Conservation (phyloP, 2,888 invertebrate species). For the Dryadula phaetusa region DNA sequence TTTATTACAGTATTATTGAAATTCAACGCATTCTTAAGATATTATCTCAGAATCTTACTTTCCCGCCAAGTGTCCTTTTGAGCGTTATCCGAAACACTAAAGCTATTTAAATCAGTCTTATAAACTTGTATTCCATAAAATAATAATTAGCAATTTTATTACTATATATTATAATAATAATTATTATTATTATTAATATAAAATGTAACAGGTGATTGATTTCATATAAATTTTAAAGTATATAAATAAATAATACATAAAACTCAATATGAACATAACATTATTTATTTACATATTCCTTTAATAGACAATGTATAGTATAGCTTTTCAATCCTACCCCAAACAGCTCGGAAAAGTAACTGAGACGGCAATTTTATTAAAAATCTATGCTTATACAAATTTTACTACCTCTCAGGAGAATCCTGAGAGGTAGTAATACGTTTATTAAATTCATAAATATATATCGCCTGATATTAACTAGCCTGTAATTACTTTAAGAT, state of each 20-base stretch:
- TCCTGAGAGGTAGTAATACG: conserved; percentile 34
- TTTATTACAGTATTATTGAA: background rate
- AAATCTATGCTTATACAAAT: conserved; percentile 21
- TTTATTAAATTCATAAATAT: conserved; percentile 36
- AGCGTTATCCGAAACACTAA: background rate
- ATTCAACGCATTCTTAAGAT: background rate
- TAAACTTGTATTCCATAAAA: background rate
- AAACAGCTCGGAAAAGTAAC: background rate
- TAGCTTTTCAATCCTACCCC: conserved; percentile 2
- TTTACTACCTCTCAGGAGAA: conserved; percentile 26
- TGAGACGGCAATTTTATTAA: conserved; percentile 13
- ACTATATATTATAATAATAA: background rate
- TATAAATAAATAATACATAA: background rate
- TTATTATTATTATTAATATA: background rate
- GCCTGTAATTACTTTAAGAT: conserved; percentile 28
- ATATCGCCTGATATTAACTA: conserved; percentile 27
- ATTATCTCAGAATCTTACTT: background rate
- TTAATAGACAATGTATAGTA: background rate
- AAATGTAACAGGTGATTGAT: background rate
- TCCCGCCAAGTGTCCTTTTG: conserved; percentile 1
- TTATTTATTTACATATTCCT: background rate
- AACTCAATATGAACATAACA: background rate
- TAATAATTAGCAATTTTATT: background rate
- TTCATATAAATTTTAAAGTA: background rate
- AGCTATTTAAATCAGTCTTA: background rate